These are phyloP conservation scores for Triplophysa bombifrons DNA, from an alignment of 2,797 vertebrate species.

Conservation along the genomic window DNA sequence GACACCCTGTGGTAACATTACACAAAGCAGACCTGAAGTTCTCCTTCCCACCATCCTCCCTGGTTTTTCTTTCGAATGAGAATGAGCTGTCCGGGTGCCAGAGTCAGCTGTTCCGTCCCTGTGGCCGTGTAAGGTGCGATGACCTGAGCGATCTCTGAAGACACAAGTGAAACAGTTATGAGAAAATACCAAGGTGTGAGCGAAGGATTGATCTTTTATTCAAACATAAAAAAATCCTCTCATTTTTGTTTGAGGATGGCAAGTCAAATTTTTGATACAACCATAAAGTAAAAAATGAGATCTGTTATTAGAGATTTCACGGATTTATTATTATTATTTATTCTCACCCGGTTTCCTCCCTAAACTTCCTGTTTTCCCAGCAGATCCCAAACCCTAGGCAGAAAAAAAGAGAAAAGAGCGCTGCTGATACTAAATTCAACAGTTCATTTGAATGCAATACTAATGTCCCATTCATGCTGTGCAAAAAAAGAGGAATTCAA, in stretches of 20 bases:
- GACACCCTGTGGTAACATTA: neutral
- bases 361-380: constrained; percentile 94
- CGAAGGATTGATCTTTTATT: neutral
- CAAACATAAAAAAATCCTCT: no score
- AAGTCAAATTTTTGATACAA: neutral
- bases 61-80: constrained; percentile 98
- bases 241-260: no score
- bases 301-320: neutral
- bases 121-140: constrained; percentile 95
- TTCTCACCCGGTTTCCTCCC: constrained; percentile 96
- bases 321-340: neutral
- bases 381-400: constrained; percentile 84
- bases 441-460: neutral
- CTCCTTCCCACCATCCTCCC: constrained; percentile 99
- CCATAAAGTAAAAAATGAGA: neutral
- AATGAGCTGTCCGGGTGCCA: constrained; percentile 95
- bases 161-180: neutral
- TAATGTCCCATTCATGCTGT: no score
- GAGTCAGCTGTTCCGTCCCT: constrained; percentile 92
- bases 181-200: neutral
- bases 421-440: neutral
- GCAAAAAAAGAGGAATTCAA: no score
- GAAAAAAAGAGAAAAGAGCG: neutral
- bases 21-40: constrained; percentile 85
- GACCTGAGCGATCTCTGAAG: constrained; percentile 94